phyloP scores from a whole-genome alignment of 2,888 invertebrate genomes.

The Lycia hirtaria region DNA sequence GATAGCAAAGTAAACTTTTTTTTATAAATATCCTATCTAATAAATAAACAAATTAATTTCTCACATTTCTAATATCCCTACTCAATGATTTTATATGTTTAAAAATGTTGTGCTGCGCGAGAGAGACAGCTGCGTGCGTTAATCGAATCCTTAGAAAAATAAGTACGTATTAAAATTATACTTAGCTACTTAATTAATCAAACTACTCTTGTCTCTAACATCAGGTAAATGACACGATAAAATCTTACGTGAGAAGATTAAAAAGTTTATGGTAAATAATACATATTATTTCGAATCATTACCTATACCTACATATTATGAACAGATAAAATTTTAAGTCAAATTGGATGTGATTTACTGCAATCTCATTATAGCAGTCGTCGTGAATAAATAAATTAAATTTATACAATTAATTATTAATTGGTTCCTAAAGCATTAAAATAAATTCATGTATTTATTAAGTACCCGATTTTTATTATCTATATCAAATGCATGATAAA shows the following conservation, averaged over 20 bases:
- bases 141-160: no score
- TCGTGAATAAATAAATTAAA: conserved; percentile 8
- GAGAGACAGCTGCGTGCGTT: no score
- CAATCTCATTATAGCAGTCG: conserved; percentile 2
- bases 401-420: conserved; percentile 9
- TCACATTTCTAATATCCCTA: no score
- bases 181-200: background rate
- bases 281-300: no score
- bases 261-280: background rate
- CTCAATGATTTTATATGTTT: no score
- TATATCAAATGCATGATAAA: conserved; percentile 29
- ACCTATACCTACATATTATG: no score
- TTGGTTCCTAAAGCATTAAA: conserved; percentile 8
- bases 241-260: background rate
- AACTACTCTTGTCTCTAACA: background rate
- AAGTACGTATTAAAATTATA: background rate
- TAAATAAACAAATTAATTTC: no score
- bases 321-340: no score
- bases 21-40: no score
- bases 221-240: background rate
- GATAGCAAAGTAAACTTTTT: no score
- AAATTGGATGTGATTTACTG: conserved; percentile 4
- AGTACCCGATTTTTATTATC: conserved; percentile 24
- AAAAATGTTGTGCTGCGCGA: no score
- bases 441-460: conserved; percentile 25